These are phyloP conservation scores for Noctua fimbriata DNA, from an alignment of 2,888 invertebrate species.

Conservation along the genomic window DNA sequence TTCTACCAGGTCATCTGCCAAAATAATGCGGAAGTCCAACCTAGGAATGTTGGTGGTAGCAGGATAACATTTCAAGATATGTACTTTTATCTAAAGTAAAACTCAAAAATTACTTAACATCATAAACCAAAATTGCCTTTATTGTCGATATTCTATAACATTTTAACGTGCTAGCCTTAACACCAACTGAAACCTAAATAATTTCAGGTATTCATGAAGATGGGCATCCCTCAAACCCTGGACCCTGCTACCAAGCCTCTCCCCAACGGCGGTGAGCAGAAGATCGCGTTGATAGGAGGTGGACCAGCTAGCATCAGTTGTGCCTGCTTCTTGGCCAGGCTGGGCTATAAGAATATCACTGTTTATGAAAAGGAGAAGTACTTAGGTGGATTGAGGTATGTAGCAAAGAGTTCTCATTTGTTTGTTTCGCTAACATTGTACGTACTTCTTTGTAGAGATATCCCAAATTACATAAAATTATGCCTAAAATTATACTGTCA, in stretches of 20 bases:
- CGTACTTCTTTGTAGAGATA: neutral
- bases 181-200: neutral
- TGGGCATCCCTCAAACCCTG: constrained; percentile 97
- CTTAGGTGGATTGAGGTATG: constrained; percentile 96
- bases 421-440: neutral
- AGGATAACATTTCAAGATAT: neutral
- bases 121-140: neutral
- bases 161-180: neutral
- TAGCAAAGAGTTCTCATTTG: neutral
- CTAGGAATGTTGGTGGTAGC: neutral
- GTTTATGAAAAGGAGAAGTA: constrained; percentile 97
- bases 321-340: constrained; percentile 97
- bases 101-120: neutral
- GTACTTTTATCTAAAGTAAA: neutral
- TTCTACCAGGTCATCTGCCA: neutral
- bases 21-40: too few relatives aligned
- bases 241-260: constrained; percentile 92
- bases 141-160: neutral
- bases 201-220: constrained; percentile 95
- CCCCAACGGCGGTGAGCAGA: constrained; percentile 90
- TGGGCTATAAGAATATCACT: constrained; percentile 97
- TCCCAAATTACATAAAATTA: neutral
- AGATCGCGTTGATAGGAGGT: constrained; percentile 97
- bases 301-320: constrained; percentile 99
- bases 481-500: too few relatives aligned